phyloP scores from a whole-genome alignment of 2,888 invertebrate species.

The Maniola hyperantus region DNA sequence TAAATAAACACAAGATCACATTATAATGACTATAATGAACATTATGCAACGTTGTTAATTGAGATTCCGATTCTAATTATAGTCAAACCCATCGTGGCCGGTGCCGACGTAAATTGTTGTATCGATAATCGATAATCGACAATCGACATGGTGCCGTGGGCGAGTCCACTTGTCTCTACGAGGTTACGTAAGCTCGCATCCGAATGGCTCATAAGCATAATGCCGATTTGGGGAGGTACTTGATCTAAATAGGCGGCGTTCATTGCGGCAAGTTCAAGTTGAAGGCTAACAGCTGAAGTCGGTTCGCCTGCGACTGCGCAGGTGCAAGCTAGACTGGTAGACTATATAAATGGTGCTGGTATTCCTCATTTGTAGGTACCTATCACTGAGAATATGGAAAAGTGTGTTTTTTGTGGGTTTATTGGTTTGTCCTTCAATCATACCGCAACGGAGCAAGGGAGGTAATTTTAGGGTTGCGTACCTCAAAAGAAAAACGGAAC shows the following conservation, averaged over 20 bases:
- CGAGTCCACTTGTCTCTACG: conserved; percentile 9
- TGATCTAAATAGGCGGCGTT: not conserved
- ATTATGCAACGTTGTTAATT: conserved; percentile 31
- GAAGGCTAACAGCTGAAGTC: not conserved
- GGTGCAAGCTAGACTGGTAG: too few species aligned
- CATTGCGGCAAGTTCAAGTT: conserved; percentile 1
- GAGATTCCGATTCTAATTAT: conserved; percentile 32
- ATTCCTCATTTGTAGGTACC: too few species aligned
- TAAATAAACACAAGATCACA: conserved; percentile 22
- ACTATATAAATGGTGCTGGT: too few species aligned
- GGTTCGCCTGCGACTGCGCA: too few species aligned
- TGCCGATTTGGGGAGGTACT: not conserved
- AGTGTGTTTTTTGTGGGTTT: too few species aligned
- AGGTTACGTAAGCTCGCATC: conserved; percentile 8
- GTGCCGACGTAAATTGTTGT: conserved; percentile 30
- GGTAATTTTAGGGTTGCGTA: too few species aligned
- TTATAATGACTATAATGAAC: conserved; percentile 29
- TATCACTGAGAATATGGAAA: too few species aligned
- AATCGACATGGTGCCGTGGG: conserved; percentile 30
- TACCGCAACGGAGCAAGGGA: too few species aligned
- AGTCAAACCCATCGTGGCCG: conserved; percentile 11
- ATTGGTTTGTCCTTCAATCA: too few species aligned
- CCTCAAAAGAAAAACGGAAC: too few species aligned
- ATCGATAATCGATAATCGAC: conserved; percentile 32
- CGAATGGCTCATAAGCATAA: conserved; percentile 18